Evolutionary conservation across 2,888 invertebrate genomes (phyloP), one percentile per base, ranked within the genome.

Genomic region (Agelastica alni): DNA sequence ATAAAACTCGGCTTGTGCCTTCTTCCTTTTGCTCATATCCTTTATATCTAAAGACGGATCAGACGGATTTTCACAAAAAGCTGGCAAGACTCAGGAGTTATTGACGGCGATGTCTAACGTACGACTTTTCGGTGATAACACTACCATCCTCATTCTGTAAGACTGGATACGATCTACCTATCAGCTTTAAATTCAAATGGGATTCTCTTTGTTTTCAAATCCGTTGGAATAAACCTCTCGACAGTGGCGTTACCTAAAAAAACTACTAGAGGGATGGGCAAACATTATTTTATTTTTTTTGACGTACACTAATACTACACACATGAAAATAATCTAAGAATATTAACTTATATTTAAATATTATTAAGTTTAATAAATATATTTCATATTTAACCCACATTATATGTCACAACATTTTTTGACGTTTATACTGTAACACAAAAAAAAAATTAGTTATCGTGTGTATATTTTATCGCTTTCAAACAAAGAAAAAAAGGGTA

Each of bases 1-100:
- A 68, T 69, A 67, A 67, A 68, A 63, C 63, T 60, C 47, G 63
- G 46, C 49, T 55, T 54, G 60, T 56, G 64, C 60, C 49, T 54
- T 58, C 44, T 53, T 54, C 63, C 54, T 66, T 63, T 62, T 63
- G 51, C 60, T 64, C 46, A 51, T 56, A 60, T 58, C 58, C 56
- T 20, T 52, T 53, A 46, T 56, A 56, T 61, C 58, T 54, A 51
- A 61, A 61, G 61, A 59, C 48, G 51, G 58, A 60, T 58, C 56
- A 51, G 56, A 44, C 31, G 48, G 52, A 56, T 49, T 58, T 54
- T 20, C 51, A 57, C 58, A 58, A 56, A 57, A 60, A 59, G 51
- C 48, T 42, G 37, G 37, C 47, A 44, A 58, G 59, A 43, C 55
- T 46, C 53, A 36, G 49, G n/a, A 55, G 56, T 59, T 59, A 58